Evolutionary conservation across 2,797 vertebrate species (phyloP).

Genomic region (Semotilus atromaculatus): DNA sequence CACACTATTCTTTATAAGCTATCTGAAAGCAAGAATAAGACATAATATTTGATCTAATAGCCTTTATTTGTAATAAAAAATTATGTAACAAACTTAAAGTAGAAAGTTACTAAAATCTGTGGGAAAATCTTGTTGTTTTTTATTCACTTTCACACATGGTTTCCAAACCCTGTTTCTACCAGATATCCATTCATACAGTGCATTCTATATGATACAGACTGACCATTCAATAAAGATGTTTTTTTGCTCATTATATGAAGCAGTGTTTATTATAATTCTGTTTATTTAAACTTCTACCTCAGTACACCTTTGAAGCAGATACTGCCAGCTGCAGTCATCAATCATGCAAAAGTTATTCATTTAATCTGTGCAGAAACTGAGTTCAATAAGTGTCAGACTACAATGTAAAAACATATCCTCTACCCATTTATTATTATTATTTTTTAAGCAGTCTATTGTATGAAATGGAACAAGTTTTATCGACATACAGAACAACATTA

Average conservation of each 20-base stretch:
- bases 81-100: not conserved
- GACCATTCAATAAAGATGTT: not conserved
- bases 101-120: not conserved
- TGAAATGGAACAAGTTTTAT: not conserved
- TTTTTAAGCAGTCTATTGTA: not conserved
- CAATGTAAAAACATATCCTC: not conserved
- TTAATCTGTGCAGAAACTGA: not conserved
- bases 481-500: not conserved
- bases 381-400: not conserved
- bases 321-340: constrained; percentile 6
- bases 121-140: not conserved
- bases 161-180: not conserved
- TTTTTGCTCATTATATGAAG: not conserved
- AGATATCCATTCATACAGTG: not conserved
- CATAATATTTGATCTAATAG: not conserved
- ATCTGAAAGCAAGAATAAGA: not conserved
- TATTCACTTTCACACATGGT: not conserved
- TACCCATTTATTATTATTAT: not conserved
- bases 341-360: not conserved
- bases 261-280: not conserved
- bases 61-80: not conserved
- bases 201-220: not conserved
- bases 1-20: not conserved
- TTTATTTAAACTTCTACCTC: not conserved
- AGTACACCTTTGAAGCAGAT: constrained; percentile 12